Percentiles rank a stretch among this genome's conserved stretches.
Evolutionary conservation across 2,888 invertebrate species (phyloP).

Genomic region (Empis stercorea): DNA sequence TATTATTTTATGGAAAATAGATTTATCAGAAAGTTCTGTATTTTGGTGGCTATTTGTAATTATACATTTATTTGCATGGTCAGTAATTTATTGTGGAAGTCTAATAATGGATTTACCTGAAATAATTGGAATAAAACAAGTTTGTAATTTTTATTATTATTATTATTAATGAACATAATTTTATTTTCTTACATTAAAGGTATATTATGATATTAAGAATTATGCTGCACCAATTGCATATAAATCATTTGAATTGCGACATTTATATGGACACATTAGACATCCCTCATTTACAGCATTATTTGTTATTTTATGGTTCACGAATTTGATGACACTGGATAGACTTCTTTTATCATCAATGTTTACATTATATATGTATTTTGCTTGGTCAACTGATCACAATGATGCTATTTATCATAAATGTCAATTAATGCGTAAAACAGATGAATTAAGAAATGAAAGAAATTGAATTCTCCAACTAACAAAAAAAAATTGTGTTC

Average conservation of each 20-base stretch:
- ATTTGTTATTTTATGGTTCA: slow-evolving; percentile 42
- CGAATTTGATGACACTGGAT: slow-evolving; percentile 50
- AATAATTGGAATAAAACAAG: slow-evolving; percentile 47
- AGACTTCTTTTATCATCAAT: slow-evolving; percentile 41
- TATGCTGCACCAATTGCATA: slow-evolving; percentile 39
- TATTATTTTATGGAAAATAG: slow-evolving; percentile 42
- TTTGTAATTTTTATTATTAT: slow-evolving; percentile 13
- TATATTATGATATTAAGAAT: slow-evolving; percentile 42
- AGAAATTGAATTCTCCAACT: too few species aligned
- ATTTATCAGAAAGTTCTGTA: slow-evolving; percentile 33
- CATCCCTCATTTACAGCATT: slow-evolving; percentile 51
- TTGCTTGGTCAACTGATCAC: slow-evolving; percentile 46
- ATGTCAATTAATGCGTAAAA: slow-evolving; percentile 38
- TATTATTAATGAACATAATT: not conserved
- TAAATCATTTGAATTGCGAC: slow-evolving; percentile 41
- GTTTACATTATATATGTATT: slow-evolving; percentile 44
- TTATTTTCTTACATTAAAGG: slow-evolving; percentile 19
- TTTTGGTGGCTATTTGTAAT: slow-evolving; percentile 39
- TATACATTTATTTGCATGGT: slow-evolving; percentile 43
- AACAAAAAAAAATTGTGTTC: too few species aligned
- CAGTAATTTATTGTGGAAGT: slow-evolving; percentile 45
- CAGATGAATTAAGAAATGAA: slow-evolving; percentile 31
- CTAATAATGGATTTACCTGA: slow-evolving; percentile 49
- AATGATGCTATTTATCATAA: slow-evolving; percentile 44
- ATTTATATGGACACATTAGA: slow-evolving; percentile 44